These are phyloP conservation scores for Leucania comma DNA, from an alignment of 2,888 invertebrate genomes.

Conservation along the genomic window DNA sequence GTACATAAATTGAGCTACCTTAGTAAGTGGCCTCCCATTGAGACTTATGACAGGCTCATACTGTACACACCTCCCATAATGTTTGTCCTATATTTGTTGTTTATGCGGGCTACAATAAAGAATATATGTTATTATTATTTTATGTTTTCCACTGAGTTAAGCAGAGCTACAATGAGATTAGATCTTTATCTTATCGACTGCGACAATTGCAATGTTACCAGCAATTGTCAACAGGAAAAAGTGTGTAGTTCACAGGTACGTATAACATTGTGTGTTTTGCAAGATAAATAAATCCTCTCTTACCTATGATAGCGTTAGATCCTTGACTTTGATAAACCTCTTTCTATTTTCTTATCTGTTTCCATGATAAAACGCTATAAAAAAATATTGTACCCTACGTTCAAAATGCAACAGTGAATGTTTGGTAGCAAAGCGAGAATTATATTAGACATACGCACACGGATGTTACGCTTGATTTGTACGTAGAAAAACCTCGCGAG, in stretches of 20 bases:
- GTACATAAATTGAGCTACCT: too few species aligned
- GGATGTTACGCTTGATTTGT: too few species aligned
- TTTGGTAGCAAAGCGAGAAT: too few species aligned
- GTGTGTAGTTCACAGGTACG: not conserved
- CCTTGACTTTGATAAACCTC: not conserved
- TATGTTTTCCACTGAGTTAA: not conserved
- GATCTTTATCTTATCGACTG: constrained; percentile 19
- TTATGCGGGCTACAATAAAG: too few species aligned
- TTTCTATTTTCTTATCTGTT: not conserved
- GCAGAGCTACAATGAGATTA: not conserved
- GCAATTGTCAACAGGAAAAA: not conserved
- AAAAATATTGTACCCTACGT: too few species aligned
- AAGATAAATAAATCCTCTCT: not conserved
- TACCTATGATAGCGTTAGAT: not conserved
- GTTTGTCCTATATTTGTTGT: too few species aligned
- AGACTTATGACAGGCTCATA: too few species aligned
- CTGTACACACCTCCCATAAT: too few species aligned
- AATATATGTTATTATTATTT: too few species aligned
- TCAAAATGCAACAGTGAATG: not conserved
- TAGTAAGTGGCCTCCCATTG: too few species aligned
- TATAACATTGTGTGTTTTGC: not conserved
- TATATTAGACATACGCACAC: too few species aligned
- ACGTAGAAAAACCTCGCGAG: too few species aligned
- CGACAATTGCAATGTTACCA: not conserved
- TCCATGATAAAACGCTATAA: not conserved